Percentiles rank a stretch among this genome's conserved stretches.
These are phyloP conservation scores for Astatoreochromis straeleni DNA, from an alignment of 2,113 vertebrate species.

Conservation along the genomic window DNA sequence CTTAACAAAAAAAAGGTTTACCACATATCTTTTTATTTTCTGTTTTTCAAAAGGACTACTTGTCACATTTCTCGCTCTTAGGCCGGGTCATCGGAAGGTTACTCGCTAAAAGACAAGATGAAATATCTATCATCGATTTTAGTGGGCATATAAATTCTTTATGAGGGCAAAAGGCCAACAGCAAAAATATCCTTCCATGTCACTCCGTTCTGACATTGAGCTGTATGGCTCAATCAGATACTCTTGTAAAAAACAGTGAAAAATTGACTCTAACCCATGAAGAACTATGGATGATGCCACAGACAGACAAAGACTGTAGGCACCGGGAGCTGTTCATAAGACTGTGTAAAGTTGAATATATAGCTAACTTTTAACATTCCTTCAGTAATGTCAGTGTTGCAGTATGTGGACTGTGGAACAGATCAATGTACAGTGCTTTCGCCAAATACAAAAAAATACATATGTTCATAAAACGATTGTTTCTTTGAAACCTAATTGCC, in stretches of 20 bases:
- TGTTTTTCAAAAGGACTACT: neutral
- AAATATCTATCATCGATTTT: constrained; percentile 31
- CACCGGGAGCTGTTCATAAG: neutral
- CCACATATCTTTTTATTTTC: constrained; percentile 1
- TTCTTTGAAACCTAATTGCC: neutral
- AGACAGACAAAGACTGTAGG: neutral
- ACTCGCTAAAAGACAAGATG: neutral
- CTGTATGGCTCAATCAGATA: neutral
- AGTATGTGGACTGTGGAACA: neutral
- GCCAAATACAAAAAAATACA: neutral
- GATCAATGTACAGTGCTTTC: neutral
- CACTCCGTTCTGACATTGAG: constrained; percentile 16
- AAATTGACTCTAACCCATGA: neutral
- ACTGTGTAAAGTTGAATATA: neutral
- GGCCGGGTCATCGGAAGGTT: constrained; percentile 13
- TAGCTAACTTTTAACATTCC: neutral
- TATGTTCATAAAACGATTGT: neutral
- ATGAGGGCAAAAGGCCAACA: constrained; percentile 51
- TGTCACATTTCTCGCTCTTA: neutral
- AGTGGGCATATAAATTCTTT: constrained; percentile 42
- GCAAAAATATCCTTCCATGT: neutral
- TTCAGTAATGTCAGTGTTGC: neutral
- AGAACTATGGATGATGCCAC: neutral
- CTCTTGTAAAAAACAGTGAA: neutral
- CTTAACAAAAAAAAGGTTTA: neutral